Evolutionary conservation across 2,113 vertebrate species (phyloP), one percentile per base, ranked within the genome.

Genomic region (Ciconia stormi): DNA sequence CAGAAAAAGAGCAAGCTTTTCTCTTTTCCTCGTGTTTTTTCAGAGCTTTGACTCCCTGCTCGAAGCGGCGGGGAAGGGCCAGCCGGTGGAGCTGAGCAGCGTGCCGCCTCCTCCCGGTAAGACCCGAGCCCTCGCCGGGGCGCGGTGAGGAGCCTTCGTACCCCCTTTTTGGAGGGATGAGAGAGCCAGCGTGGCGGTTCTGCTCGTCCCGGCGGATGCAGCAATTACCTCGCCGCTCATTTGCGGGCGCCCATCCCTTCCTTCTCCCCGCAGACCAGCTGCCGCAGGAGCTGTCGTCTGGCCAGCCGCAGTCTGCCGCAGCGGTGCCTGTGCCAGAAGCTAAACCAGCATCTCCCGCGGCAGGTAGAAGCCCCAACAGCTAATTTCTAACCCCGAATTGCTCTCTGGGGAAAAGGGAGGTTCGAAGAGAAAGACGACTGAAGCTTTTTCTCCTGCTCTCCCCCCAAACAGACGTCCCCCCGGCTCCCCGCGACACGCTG

Each of bases 101-200:
- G 93, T 99, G 50, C 99, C 99, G 7, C 98, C 99, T 15, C 98
- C 98, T 89, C 98, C 98, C 90, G 98, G 99, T 99, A 70, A 98
- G 98, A 91, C n/a, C 21, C 34, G 34, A 7, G 18, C 34, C 16
- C 20, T 38, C 16, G 16, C 93, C 15, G 6, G 22, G 30, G 29
- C 7, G n/a, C 16, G 2, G n/a, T 6, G 21, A n/a, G 30, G 67
- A n/a, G 18, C 26, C 3, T 17, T 20, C 2, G 4, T 18, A 3
- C 47, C 46, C 29, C 7, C 12, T 26, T 32, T 62, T 13, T 2
- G 26, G 26, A 13, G 74, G 73, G 29, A 40, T 5, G 12, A 7
- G 29, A 25, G 13, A 25, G 38, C 38, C 29, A 13, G 36, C 8
- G 4, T 2, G 36, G 50, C 8, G 3, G 11, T n/a, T 29, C 55